Percentiles rank a stretch among this genome's conserved stretches.
These are phyloP conservation scores for Cerceris rybyensis DNA, from an alignment of 2,888 invertebrate genomes.

Conservation along the genomic window DNA sequence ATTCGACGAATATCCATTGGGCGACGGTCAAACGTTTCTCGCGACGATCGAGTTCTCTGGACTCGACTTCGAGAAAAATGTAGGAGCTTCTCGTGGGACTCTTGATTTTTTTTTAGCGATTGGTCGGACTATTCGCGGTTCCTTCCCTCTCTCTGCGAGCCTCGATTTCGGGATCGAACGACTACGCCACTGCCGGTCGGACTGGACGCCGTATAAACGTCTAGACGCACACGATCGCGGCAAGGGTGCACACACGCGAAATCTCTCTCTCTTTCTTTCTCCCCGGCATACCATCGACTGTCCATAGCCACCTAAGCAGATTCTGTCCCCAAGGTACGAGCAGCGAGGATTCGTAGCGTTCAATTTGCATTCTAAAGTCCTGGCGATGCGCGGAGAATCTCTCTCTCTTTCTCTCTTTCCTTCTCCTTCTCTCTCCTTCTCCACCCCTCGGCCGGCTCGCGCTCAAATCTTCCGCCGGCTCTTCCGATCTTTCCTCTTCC, in stretches of 20 bases:
- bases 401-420: slow-evolving; percentile 6
- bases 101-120: neutral
- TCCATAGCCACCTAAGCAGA: slow-evolving; percentile 71
- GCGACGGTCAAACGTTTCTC: no score
- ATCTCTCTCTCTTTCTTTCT: slow-evolving; percentile 33
- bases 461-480: neutral
- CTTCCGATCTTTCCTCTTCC: neutral
- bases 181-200: slow-evolving; percentile 54
- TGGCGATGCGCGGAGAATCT: slow-evolving; percentile 42
- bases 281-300: slow-evolving; percentile 62
- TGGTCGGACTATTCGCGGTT: neutral
- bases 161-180: slow-evolving; percentile 6
- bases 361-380: slow-evolving; percentile 76
- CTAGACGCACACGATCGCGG: slow-evolving; percentile 33
- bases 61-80: no score
- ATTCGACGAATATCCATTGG: no score
- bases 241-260: slow-evolving; percentile 35
- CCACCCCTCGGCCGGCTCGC: slow-evolving; percentile 1
- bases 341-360: slow-evolving; percentile 69
- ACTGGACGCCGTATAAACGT: slow-evolving; percentile 51
- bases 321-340: slow-evolving; percentile 73
- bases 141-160: neutral
- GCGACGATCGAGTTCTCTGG: no score
- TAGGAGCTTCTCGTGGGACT: no score
- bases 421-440: slow-evolving; percentile 9